Evolutionary conservation across 1,140 invertebrate species (phyloP).

Genomic region (Ephestia elutella): DNA sequence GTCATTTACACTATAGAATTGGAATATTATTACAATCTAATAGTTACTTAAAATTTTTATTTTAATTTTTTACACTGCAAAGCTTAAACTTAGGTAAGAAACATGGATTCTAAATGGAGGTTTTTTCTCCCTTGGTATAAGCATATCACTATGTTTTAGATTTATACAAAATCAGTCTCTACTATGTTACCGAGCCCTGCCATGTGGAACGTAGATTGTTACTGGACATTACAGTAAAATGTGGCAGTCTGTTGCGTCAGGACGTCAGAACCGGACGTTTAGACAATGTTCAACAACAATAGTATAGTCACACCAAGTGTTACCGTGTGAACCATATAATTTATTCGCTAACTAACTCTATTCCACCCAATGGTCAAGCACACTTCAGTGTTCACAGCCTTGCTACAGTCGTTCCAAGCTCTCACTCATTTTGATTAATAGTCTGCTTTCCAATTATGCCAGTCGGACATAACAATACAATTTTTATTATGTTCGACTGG

Average conservation of each 20-base stretch:
- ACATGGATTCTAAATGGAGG: conserved; percentile 38
- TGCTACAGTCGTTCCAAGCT: conserved; percentile 62
- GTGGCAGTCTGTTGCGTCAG: conserved; percentile 41
- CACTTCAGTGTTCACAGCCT: conserved; percentile 62
- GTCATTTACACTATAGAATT: conserved; percentile 52
- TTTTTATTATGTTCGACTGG: background rate
- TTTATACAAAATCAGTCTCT: conserved; percentile 72
- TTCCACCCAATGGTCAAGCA: conserved; percentile 30
- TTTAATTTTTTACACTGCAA: conserved; percentile 33
- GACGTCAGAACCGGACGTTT: conserved; percentile 57
- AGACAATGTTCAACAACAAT: conserved; percentile 29
- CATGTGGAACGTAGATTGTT: conserved; percentile 32
- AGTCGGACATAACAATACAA: background rate
- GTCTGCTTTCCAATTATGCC: conserved; percentile 31
- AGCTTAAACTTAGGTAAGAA: conserved; percentile 33
- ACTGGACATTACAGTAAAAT: conserved; percentile 29
- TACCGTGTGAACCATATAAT: conserved; percentile 25
- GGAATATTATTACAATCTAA: conserved; percentile 43
- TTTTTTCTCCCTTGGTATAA: conserved; percentile 44
- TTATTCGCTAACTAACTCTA: conserved; percentile 18
- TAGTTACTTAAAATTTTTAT: conserved; percentile 23
- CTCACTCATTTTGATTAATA: conserved; percentile 48
- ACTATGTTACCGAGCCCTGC: conserved; percentile 56
- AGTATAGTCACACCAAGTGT: conserved; percentile 21
- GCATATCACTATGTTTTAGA: conserved; percentile 52